Conservation (phyloP, 2,113 vertebrate genomes). For the Ciconia maguari region DNA sequence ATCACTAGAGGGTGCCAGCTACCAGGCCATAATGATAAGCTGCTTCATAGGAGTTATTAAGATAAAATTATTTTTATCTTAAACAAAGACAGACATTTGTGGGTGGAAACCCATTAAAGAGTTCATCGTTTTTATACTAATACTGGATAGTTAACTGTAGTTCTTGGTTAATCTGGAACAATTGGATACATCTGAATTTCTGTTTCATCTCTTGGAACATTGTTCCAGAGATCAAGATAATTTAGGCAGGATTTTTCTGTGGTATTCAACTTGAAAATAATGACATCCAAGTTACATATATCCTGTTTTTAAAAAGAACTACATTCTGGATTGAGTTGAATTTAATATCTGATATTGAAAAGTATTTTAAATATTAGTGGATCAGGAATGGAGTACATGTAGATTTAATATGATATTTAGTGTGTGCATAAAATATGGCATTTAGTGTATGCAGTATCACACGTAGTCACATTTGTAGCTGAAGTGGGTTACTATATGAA, state of each 20-base stretch:
- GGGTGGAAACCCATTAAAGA: background rate
- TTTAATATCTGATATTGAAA: background rate
- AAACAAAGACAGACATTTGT: background rate
- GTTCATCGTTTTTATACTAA: background rate
- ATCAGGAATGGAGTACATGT: background rate
- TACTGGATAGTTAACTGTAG: background rate
- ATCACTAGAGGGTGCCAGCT: slow-evolving; percentile 35
- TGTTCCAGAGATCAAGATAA: background rate
- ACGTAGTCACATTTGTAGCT: background rate
- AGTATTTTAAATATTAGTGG: background rate
- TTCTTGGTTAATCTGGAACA: background rate
- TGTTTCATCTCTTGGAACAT: background rate
- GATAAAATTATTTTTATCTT: background rate
- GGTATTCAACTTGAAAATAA: background rate
- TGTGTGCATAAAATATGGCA: background rate
- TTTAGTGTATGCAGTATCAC: background rate
- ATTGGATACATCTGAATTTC: background rate
- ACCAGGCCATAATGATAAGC: background rate
- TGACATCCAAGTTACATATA: background rate
- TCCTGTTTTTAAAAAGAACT: background rate
- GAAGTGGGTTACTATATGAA: background rate
- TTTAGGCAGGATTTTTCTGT: background rate
- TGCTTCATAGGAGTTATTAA: background rate
- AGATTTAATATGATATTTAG: background rate
- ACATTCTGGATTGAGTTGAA: background rate